Conservation (phyloP, 2,797 vertebrate genomes). For the Schizopygopsis pylzovi region DNA sequence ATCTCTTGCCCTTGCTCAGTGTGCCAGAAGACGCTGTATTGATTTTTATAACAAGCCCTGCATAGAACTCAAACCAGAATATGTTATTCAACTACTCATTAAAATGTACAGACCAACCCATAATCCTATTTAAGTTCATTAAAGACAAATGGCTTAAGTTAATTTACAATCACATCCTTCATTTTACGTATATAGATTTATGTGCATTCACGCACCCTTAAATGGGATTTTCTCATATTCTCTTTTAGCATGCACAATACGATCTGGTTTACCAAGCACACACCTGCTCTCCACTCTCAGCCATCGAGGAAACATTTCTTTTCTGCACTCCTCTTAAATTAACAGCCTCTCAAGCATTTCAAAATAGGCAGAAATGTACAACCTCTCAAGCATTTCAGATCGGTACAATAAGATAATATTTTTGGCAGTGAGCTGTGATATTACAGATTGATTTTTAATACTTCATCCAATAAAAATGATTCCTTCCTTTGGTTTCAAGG, state of each 20-base stretch:
- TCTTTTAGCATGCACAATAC: not conserved
- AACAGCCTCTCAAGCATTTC: conserved; percentile 31
- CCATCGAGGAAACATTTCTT: conserved; percentile 20
- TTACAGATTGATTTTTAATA: conserved; percentile 57
- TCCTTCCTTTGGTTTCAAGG: conserved; percentile 26
- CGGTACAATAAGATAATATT: conserved; percentile 19
- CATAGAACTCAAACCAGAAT: conserved; percentile 34
- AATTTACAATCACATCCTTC: conserved; percentile 15
- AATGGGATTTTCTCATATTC: conserved; percentile 18
- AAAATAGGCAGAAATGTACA: conserved; percentile 36
- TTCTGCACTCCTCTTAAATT: conserved; percentile 18
- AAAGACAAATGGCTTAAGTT: conserved; percentile 10
- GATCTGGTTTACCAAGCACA: conserved; percentile 19
- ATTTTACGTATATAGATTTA: conserved; percentile 1
- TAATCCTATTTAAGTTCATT: conserved; percentile 38
- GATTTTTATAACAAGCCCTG: conserved; percentile 14
- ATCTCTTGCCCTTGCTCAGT: not conserved
- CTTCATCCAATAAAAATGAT: conserved; percentile 45
- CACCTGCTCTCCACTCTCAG: conserved; percentile 33
- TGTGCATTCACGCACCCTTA: not conserved
- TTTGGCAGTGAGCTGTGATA: conserved; percentile 52
- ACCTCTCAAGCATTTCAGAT: conserved; percentile 43
- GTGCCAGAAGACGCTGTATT: conserved; percentile 2
- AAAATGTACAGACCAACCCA: conserved; percentile 3
- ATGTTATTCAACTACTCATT: conserved; percentile 33